phyloP scores from a whole-genome alignment of 1,140 invertebrate species.

The Gryon sp. region DNA sequence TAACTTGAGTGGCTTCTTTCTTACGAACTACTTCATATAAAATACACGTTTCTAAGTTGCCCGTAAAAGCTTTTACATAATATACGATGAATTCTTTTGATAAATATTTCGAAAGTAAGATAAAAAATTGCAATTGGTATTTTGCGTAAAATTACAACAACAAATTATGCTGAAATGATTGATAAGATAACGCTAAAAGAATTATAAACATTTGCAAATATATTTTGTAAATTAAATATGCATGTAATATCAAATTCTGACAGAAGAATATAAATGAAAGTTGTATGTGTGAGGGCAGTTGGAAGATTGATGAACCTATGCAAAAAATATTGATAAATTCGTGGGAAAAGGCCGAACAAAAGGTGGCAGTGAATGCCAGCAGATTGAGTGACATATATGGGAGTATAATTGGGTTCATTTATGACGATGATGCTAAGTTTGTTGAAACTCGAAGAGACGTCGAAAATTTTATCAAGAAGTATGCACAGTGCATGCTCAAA shows the following conservation, averaged over 20 bases:
- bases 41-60: slow-evolving; percentile 7
- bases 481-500: slow-evolving; percentile 39
- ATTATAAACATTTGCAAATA: too few relatives aligned
- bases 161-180: too few relatives aligned
- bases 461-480: slow-evolving; percentile 43
- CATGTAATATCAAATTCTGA: not conserved
- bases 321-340: slow-evolving; percentile 46
- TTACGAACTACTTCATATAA: too few relatives aligned
- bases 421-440: slow-evolving; percentile 48
- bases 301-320: slow-evolving; percentile 37
- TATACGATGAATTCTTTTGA: not conserved
- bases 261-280: not conserved
- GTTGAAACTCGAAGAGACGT: slow-evolving; percentile 36
- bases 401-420: slow-evolving; percentile 48
- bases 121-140: too few relatives aligned
- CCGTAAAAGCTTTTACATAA: not conserved
- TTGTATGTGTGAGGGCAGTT: not conserved
- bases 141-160: too few relatives aligned
- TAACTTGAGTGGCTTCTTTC: slow-evolving; percentile 2
- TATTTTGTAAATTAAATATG: slow-evolving; percentile 14
- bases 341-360: slow-evolving; percentile 39
- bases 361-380: slow-evolving; percentile 22
- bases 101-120: slow-evolving; percentile 3
- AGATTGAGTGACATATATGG: slow-evolving; percentile 46
- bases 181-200: too few relatives aligned